These are phyloP conservation scores for Cisticola juncidis DNA, from an alignment of 2,113 vertebrate genomes.

Conservation along the genomic window DNA sequence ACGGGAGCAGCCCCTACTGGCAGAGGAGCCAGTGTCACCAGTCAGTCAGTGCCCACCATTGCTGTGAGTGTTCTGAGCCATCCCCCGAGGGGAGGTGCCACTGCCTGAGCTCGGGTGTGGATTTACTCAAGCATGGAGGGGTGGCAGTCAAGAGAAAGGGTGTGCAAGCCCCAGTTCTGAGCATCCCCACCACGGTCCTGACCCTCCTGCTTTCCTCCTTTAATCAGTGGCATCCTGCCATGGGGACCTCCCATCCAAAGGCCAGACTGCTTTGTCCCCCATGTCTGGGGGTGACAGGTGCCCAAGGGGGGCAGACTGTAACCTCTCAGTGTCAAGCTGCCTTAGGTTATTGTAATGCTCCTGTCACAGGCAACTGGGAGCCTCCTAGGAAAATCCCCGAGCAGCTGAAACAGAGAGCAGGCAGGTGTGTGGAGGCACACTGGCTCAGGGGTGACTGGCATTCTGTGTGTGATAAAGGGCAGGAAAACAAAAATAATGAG, in stretches of 20 bases:
- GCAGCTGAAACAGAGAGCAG: not conserved
- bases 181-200: fast-evolving
- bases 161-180: fast-evolving
- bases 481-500: not conserved
- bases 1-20: fast-evolving
- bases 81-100: fast-evolving
- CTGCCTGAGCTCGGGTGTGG: not conserved
- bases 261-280: not conserved
- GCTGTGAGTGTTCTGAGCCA: not conserved
- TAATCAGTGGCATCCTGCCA: not conserved
- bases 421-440: not conserved
- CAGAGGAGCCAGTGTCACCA: not conserved
- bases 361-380: not conserved
- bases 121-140: not conserved
- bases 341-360: not conserved
- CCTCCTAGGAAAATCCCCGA: not conserved
- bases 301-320: not conserved
- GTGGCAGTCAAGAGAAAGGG: not conserved
- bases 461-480: not conserved
- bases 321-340: not conserved
- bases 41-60: not conserved
- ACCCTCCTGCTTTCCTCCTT: not conserved
- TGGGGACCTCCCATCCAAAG: not conserved
- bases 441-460: not conserved
- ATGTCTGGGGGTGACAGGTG: not conserved